Base-by-base conservation (phyloP, 92 coral and sea anemone species). In the Phenganax subtilis region DNA sequence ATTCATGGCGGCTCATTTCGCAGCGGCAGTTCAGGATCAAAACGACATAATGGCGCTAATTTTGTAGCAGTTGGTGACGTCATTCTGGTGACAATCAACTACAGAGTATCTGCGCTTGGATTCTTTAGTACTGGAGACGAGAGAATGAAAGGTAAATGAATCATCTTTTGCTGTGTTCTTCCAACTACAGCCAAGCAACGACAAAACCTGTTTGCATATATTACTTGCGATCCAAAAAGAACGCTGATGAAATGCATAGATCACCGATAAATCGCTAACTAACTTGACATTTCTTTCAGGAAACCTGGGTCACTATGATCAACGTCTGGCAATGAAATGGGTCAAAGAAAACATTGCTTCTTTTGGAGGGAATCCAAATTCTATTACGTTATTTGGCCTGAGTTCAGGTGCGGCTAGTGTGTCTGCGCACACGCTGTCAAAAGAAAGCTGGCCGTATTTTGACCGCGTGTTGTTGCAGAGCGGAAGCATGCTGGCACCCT, bases 211-310 rank as follows among this genome's bases (percentile, higher is more conserved):
- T 61, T 61, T 61, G 28, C 14, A 17, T 15, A 17, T 7, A 61
- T 0, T 6, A 61, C n/a, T 12, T 7, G 25, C 2, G 28, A 15
- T 61, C 67, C 0, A 17, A 5, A 17, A 61, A 6, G 25, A 61
- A 61, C 25, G 7, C 67, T 12, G 17, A 28, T 30, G 8, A 14
- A 3, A 61, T 17, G 14, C 1, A 61, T 61, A 15, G 67, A 28
- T 61, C 67, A 61, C 91, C 6, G 81, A 91, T 84, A 91, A 28
- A 61, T 91, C 85, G 52, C 90, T 88, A 6, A 91, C 81, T 1
- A 85, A 83, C 67, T 89, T 91, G 7, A 84, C 91, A 6, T 91
- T 89, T 53, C 81, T 89, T 60, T 89, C 96, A 17, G 96, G 96
- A 6, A 91, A 85, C 55, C 90, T 91, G 51, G 89, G 81, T 28